Evolutionary conservation across 2,888 invertebrate species (phyloP).

Genomic region (Nebria salina): DNA sequence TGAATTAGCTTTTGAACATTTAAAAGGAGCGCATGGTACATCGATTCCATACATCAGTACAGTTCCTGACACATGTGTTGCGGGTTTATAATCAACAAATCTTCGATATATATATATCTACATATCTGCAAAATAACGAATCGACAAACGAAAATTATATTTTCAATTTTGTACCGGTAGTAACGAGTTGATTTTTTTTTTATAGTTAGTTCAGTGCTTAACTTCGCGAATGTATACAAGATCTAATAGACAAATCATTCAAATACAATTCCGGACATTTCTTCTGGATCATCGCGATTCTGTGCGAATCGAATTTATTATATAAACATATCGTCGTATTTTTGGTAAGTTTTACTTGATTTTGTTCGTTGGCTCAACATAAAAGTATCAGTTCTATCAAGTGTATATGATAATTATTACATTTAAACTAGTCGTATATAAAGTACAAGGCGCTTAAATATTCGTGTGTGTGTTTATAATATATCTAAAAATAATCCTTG

Average conservation of each 20-base stretch:
- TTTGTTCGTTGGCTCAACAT: no score
- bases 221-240: conserved; percentile 57
- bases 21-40: conserved; percentile 27
- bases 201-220: conserved; percentile 21
- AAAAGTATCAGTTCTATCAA: no score
- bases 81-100: neutral
- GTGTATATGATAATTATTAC: no score
- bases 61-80: neutral
- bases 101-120: neutral
- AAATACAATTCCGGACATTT: conserved; percentile 65
- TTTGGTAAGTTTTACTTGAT: neutral
- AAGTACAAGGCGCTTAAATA: no score
- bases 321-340: neutral
- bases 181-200: conserved; percentile 15
- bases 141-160: neutral
- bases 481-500: no score
- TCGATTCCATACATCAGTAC: neutral
- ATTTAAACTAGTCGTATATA: no score
- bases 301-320: conserved; percentile 35
- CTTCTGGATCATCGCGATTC: conserved; percentile 49
- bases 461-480: no score
- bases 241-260: conserved; percentile 62
- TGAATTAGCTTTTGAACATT: conserved; percentile 37
- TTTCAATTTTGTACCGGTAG: neutral
- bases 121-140: neutral